phyloP scores from a whole-genome alignment of 1,140 invertebrate genomes.

The Hydropsyche tenuis region DNA sequence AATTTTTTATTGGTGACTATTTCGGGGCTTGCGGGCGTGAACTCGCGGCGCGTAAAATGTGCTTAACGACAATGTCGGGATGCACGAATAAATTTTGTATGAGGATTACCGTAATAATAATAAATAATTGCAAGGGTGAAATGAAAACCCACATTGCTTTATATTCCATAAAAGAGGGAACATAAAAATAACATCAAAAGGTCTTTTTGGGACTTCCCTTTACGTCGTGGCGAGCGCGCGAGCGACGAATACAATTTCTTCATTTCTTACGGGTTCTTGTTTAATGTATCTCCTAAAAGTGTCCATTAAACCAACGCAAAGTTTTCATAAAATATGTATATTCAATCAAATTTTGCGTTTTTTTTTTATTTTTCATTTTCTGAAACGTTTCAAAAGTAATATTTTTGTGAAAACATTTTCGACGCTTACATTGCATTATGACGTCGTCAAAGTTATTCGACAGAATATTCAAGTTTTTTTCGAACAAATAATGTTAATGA shows the following conservation, averaged over 20 bases:
- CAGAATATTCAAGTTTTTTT: too few relatives aligned
- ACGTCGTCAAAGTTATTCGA: too few relatives aligned
- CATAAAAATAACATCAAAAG: constrained; percentile 36
- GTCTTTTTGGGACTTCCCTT: constrained; percentile 19
- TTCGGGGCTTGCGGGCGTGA: too few relatives aligned
- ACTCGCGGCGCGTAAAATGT: too few relatives aligned
- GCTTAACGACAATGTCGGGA: background rate
- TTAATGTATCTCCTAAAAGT: constrained; percentile 17
- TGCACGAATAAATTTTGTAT: constrained; percentile 5
- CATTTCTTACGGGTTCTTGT: constrained; percentile 11
- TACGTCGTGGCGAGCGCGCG: background rate
- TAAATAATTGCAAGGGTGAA: constrained; percentile 10
- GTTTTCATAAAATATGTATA: too few relatives aligned
- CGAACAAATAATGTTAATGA: too few relatives aligned
- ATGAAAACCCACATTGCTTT: constrained; percentile 22
- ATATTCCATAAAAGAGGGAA: constrained; percentile 10
- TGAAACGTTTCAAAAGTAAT: background rate
- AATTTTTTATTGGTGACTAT: too few relatives aligned
- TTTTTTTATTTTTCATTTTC: background rate
- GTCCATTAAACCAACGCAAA: constrained; percentile 13
- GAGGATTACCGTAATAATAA: constrained; percentile 25
- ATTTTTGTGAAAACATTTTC: too few relatives aligned
- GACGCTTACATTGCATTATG: too few relatives aligned
- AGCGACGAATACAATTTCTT: constrained; percentile 20
- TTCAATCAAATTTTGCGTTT: background rate